Conservation (phyloP, 2,797 vertebrate species). For the Molossus alvarezi region DNA sequence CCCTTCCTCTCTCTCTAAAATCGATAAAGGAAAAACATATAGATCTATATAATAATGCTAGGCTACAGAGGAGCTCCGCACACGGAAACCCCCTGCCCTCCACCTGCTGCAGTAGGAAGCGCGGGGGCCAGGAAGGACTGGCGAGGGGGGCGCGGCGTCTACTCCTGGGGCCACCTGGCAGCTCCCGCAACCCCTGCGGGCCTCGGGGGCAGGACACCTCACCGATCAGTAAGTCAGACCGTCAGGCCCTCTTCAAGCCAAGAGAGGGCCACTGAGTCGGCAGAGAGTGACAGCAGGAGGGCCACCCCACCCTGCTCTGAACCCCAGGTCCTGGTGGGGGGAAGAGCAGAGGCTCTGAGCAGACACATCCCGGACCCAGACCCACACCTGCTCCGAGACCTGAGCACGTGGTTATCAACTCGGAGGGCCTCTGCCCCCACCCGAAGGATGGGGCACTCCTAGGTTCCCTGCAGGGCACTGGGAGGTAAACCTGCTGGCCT, state of each 20-base stretch:
- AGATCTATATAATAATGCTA: neutral
- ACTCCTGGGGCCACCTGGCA: neutral
- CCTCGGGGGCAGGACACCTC: neutral
- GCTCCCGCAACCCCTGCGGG: too few relatives aligned
- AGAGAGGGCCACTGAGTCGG: neutral
- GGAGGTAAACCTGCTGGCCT: neutral
- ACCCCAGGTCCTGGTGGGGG: accelerated
- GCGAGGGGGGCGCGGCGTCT: accelerated
- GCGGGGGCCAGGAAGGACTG: too few relatives aligned
- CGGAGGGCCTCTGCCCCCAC: neutral
- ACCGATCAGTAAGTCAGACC: neutral
- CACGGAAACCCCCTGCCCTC: neutral
- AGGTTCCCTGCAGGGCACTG: accelerated
- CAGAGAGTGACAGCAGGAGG: neutral
- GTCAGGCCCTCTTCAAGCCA: neutral
- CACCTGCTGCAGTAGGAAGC: accelerated
- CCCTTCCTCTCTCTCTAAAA: too few relatives aligned
- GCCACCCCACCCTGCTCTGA: neutral
- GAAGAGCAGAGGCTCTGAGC: neutral
- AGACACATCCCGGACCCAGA: neutral
- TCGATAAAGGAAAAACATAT: too few relatives aligned
- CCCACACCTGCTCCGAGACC: neutral
- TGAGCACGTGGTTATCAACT: accelerated
- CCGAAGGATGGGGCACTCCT: neutral
- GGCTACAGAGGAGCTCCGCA: neutral